These are phyloP conservation scores for Apostichopus japonicus DNA, from an alignment of 35 echinoderm and acorn worm species.

Conservation along the genomic window DNA sequence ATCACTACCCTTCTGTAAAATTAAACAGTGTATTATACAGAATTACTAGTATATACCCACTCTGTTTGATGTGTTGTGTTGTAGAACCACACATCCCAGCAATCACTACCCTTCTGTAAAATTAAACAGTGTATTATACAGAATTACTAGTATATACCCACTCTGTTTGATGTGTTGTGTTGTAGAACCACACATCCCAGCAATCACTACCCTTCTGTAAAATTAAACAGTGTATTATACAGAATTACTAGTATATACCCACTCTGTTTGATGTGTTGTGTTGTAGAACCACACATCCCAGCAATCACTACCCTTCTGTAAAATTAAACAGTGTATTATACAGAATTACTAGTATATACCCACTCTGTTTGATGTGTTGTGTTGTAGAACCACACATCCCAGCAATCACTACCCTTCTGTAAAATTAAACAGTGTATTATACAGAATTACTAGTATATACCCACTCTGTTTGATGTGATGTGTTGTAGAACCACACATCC, in stretches of 20 bases:
- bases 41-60: background rate
- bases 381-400: conserved; percentile 83
- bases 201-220: conserved; percentile 82
- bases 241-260: background rate
- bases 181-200: conserved; percentile 83
- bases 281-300: conserved; percentile 81
- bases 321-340: background rate
- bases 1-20: conserved; percentile 78
- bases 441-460: background rate
- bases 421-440: background rate
- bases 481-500: conserved; percentile 81
- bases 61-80: too few relatives aligned
- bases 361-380: too few relatives aligned
- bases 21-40: background rate
- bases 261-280: too few relatives aligned
- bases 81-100: conserved; percentile 86
- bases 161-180: too few relatives aligned
- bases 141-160: background rate
- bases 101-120: conserved; percentile 80
- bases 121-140: background rate
- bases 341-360: background rate
- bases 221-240: background rate
- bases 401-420: conserved; percentile 84
- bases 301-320: conserved; percentile 85
- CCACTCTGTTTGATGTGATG: too few relatives aligned